Conservation (phyloP, 2,888 invertebrate genomes). For the Drosophila neutralis region DNA sequence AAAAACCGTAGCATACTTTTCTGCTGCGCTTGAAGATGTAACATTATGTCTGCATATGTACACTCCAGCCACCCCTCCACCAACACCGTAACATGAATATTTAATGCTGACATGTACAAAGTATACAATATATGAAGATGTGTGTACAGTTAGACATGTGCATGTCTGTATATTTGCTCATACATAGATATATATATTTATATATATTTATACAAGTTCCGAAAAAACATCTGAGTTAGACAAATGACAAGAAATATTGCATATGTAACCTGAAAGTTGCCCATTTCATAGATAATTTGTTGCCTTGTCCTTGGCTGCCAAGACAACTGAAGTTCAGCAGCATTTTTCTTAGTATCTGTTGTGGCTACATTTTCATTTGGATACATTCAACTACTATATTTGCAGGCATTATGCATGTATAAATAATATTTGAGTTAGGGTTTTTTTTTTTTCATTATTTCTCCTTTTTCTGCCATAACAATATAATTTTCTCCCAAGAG, state of each 20-base stretch:
- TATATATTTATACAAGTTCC: slow-evolving; percentile 34
- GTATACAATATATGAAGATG: slow-evolving; percentile 57
- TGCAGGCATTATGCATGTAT: background rate
- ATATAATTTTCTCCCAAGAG: slow-evolving; percentile 1
- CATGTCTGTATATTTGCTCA: slow-evolving; percentile 17
- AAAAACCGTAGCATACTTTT: slow-evolving; percentile 64
- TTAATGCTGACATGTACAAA: slow-evolving; percentile 79
- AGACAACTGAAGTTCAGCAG: slow-evolving; percentile 7
- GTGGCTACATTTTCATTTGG: background rate
- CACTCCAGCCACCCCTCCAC: background rate
- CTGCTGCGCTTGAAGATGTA: slow-evolving; percentile 69
- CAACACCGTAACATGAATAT: slow-evolving; percentile 70
- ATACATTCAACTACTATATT: background rate
- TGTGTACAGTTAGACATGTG: slow-evolving; percentile 31
- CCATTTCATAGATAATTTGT: slow-evolving; percentile 35
- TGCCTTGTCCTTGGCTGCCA: slow-evolving; percentile 10
- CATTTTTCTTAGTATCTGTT: background rate
- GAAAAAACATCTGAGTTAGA: slow-evolving; percentile 39
- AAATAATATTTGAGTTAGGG: background rate
- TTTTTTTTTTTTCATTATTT: background rate
- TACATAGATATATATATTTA: slow-evolving; percentile 1
- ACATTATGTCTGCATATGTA: slow-evolving; percentile 42
- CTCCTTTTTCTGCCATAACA: background rate
- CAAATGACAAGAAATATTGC: slow-evolving; percentile 71
- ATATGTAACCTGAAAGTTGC: slow-evolving; percentile 61